Percentiles rank a stretch among this genome's conserved stretches.
Conservation (phyloP, 2,113 vertebrate species). For the Apistogramma diplotaenia region DNA sequence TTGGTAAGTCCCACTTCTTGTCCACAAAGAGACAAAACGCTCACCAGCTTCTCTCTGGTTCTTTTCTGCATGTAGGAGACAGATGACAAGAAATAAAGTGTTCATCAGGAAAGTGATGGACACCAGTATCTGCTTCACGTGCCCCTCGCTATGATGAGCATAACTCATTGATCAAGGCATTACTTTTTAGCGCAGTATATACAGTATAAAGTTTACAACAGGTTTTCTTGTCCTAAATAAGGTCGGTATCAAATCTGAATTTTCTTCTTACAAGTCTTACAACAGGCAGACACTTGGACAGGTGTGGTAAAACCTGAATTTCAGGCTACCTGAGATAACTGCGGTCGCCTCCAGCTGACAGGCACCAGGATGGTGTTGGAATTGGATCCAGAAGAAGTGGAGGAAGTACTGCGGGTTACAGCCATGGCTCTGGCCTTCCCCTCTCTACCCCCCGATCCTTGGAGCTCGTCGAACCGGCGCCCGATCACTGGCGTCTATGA, state of each 20-base stretch:
- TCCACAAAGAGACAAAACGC: constrained; percentile 94
- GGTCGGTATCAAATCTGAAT: background rate
- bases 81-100: background rate
- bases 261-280: background rate
- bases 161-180: background rate
- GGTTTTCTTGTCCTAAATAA: background rate
- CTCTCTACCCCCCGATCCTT: constrained; percentile 86
- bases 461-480: constrained; percentile 90
- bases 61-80: constrained; percentile 85
- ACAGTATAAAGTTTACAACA: background rate
- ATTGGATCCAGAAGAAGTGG: constrained; percentile 95
- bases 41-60: constrained; percentile 96
- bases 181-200: background rate
- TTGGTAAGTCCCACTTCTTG: constrained; percentile 98
- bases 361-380: constrained; percentile 97
- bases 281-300: background rate
- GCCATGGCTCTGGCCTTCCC: constrained; percentile 92
- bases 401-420: constrained; percentile 93
- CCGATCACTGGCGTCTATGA: constrained; percentile 83
- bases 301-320: background rate
- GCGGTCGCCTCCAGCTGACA: constrained; percentile 97
- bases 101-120: background rate
- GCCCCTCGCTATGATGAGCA: rapidly evolving
- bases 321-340: constrained; percentile 88
- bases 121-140: background rate